phyloP scores from a whole-genome alignment of 2,888 invertebrate genomes.

The Anthophora plumipes region DNA sequence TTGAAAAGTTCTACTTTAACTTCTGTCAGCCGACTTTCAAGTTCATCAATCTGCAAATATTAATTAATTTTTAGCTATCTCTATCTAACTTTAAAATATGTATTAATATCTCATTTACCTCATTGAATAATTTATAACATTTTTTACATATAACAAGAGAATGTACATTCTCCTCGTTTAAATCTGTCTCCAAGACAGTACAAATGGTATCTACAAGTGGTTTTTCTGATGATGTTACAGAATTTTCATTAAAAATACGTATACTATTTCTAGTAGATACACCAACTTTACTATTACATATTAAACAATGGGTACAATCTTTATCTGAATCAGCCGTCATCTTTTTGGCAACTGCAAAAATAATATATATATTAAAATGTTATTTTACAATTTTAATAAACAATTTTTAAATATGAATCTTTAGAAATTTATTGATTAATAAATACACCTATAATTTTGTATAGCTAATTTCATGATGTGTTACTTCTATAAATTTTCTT shows the following conservation, averaged over 20 bases:
- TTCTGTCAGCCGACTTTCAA: conserved; percentile 85
- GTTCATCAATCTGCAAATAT: conserved; percentile 85
- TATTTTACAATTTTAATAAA: neutral
- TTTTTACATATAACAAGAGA: conserved; percentile 88
- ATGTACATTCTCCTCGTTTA: conserved; percentile 86
- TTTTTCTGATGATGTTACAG: conserved; percentile 79
- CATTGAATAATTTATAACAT: conserved; percentile 88
- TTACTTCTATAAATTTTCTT: neutral
- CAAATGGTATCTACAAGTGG: conserved; percentile 84
- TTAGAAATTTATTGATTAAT: neutral
- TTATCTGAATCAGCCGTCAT: conserved; percentile 82
- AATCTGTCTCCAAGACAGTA: conserved; percentile 84
- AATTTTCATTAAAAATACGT: conserved; percentile 85
- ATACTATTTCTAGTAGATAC: conserved; percentile 86
- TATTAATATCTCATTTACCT: conserved; percentile 79
- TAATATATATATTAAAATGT: neutral
- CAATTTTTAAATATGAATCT: neutral
- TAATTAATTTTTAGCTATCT: neutral
- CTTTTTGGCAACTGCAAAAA: conserved; percentile 56
- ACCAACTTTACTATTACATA: conserved; percentile 87
- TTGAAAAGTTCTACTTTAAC: conserved; percentile 86
- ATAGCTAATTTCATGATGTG: neutral
- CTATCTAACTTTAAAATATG: neutral
- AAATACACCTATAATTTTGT: neutral
- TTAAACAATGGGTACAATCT: conserved; percentile 85